Evolutionary conservation across 2,888 invertebrate species (phyloP).

Genomic region (Hemistola chrysoprasaria): DNA sequence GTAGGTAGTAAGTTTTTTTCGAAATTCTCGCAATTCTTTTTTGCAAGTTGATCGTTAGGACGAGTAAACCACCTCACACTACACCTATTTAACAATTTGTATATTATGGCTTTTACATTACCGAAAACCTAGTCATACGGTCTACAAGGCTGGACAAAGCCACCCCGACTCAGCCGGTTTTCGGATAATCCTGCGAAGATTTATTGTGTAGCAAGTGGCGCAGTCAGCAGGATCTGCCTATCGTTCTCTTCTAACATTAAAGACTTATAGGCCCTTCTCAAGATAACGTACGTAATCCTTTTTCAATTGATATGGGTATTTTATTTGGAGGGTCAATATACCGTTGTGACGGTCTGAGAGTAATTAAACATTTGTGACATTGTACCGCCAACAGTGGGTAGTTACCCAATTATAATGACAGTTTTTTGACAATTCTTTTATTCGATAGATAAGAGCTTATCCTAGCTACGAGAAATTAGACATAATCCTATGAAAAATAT

Average conservation of each 20-base stretch:
- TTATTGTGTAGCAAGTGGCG: conserved; percentile 30
- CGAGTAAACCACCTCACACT: too few relatives aligned
- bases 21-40: too few relatives aligned
- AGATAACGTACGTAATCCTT: conserved; percentile 30
- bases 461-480: too few relatives aligned
- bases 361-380: too few relatives aligned
- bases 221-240: conserved; percentile 35
- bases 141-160: conserved; percentile 17
- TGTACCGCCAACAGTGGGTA: too few relatives aligned
- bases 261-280: conserved; percentile 19
- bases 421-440: too few relatives aligned
- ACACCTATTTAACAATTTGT: neutral
- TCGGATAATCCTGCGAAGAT: conserved; percentile 31
- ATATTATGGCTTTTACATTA: neutral
- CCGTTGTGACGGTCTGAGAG: too few relatives aligned
- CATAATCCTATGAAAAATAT: too few relatives aligned
- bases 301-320: conserved; percentile 29
- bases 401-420: too few relatives aligned
- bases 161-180: conserved; percentile 24
- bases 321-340: conserved; percentile 2
- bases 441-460: too few relatives aligned
- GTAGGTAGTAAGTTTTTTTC: too few relatives aligned
- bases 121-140: conserved; percentile 4
- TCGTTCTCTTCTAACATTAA: conserved; percentile 40
- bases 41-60: too few relatives aligned